These are phyloP conservation scores for Indicator indicator DNA, from an alignment of 2,113 vertebrate genomes.

Conservation along the genomic window DNA sequence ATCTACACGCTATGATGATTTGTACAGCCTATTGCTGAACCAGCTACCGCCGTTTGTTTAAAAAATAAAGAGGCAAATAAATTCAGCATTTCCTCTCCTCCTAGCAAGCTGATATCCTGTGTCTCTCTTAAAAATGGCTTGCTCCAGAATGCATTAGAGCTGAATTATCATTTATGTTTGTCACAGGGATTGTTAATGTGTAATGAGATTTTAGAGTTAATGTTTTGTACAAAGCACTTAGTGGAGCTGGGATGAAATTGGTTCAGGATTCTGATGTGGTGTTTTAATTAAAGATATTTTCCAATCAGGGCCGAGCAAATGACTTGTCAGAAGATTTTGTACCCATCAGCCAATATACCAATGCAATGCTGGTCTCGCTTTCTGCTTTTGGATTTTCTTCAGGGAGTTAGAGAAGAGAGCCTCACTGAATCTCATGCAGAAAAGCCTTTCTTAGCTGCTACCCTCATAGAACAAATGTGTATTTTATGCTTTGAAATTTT, in stretches of 20 bases:
- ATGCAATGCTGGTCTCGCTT: constrained; percentile 30
- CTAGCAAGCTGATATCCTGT: not conserved
- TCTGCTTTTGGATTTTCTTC: constrained; percentile 37
- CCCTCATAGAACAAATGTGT: accelerated
- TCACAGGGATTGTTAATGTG: constrained; percentile 70
- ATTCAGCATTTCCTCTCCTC: not conserved
- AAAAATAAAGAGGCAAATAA: constrained; percentile 53
- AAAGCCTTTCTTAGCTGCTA: not conserved
- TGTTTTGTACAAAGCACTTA: constrained; percentile 79
- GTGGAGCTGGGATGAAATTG: constrained; percentile 69
- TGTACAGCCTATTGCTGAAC: not conserved
- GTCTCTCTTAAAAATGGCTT: constrained; percentile 48
- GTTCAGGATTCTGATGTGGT: constrained; percentile 71
- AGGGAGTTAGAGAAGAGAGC: constrained; percentile 11
- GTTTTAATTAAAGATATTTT: constrained; percentile 82
- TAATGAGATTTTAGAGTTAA: constrained; percentile 81
- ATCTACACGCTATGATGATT: not conserved
- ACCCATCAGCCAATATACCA: constrained; percentile 13
- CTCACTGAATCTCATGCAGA: not conserved
- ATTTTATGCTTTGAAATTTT: not conserved
- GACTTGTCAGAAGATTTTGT: constrained; percentile 64
- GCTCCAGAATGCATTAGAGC: constrained; percentile 65
- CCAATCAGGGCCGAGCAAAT: constrained; percentile 65
- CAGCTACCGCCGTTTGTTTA: constrained; percentile 22
- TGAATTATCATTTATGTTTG: constrained; percentile 75